A percentile compares a stretch with the other conserved stretches of the same genome.
These are phyloP conservation scores for Hippocampus guttulatus DNA, from an alignment of 2,113 vertebrate genomes.

Conservation along the genomic window DNA sequence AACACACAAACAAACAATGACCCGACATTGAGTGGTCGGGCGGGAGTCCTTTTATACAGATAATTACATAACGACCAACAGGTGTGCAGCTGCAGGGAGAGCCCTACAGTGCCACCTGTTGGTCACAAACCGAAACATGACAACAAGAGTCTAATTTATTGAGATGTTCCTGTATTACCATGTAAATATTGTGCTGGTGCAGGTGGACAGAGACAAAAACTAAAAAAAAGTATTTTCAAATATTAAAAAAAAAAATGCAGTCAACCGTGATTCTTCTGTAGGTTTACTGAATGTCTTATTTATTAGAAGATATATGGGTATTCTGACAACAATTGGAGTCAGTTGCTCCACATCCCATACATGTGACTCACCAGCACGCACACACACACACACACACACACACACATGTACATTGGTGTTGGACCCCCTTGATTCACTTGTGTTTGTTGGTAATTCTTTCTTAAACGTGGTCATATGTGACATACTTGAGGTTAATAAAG, in stretches of 20 bases:
- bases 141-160: not conserved
- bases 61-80: no score
- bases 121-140: no score
- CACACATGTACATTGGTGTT: constrained; percentile 48
- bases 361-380: constrained; percentile 50
- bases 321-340: constrained; percentile 38
- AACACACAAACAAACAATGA: no score
- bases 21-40: no score
- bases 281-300: constrained; percentile 50
- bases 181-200: constrained; percentile 38
- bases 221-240: constrained; percentile 69
- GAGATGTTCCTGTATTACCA: not conserved
- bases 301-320: constrained; percentile 46
- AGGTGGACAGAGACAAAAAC: constrained; percentile 27
- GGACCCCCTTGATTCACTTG: constrained; percentile 46
- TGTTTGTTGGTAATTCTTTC: constrained; percentile 59
- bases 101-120: no score
- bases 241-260: constrained; percentile 31
- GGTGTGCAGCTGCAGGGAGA: no score
- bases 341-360: constrained; percentile 29
- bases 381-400: constrained; percentile 21
- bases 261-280: constrained; percentile 55
- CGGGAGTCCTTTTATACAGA: no score
- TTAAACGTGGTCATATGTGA: constrained; percentile 71
- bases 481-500: constrained; percentile 74